Conservation (phyloP, 2,888 invertebrate species). For the Exocentrus adspersus region DNA sequence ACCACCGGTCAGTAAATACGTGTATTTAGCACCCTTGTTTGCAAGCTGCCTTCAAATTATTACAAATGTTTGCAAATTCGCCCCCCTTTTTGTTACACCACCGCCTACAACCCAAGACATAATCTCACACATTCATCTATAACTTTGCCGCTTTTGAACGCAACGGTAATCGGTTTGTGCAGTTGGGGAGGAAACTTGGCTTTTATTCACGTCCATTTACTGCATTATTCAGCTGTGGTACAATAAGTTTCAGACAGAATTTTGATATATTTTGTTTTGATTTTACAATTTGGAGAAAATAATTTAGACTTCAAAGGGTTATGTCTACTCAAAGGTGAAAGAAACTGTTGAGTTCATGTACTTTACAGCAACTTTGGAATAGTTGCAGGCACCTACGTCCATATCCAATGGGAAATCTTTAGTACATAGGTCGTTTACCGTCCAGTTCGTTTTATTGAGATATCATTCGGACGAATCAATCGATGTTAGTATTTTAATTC, state of each 20-base stretch:
- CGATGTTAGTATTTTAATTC: conserved; percentile 28
- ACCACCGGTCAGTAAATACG: conserved; percentile 61
- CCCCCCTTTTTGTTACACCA: conserved; percentile 38
- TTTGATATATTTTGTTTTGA: no score
- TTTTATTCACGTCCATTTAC: not conserved
- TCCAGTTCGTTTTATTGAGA: conserved; percentile 30
- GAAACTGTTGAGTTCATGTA: no score
- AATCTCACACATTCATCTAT: conserved; percentile 16
- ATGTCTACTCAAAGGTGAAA: no score
- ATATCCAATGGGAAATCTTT: conserved; percentile 33
- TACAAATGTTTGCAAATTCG: conserved; percentile 58
- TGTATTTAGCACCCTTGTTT: conserved; percentile 63
- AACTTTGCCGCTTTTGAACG: conserved; percentile 6
- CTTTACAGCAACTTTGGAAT: no score
- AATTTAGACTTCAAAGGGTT: no score
- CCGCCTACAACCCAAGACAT: conserved; percentile 32
- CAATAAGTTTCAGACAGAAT: no score
- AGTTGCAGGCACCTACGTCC: no score
- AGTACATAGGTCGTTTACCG: conserved; percentile 25
- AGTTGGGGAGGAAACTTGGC: not conserved
- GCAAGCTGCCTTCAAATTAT: conserved; percentile 60
- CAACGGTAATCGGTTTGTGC: conserved; percentile 7
- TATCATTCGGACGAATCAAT: conserved; percentile 35
- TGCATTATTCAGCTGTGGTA: not conserved
- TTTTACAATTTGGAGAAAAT: no score